These are phyloP conservation scores for Zygaena filipendulae DNA, from an alignment of 2,888 invertebrate species.

Conservation along the genomic window DNA sequence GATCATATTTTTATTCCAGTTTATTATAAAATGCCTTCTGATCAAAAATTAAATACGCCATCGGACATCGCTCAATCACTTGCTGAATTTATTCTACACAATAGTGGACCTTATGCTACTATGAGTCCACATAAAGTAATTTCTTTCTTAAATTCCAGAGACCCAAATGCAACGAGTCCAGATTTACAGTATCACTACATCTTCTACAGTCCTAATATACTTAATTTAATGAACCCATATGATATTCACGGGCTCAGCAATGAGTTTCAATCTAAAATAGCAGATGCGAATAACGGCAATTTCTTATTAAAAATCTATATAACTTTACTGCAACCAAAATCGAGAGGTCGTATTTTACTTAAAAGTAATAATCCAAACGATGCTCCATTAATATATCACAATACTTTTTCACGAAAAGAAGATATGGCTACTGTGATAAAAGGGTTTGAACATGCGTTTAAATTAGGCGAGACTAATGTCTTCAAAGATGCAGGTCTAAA, in stretches of 20 bases:
- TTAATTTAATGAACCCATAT: constrained; percentile 28
- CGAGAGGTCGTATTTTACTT: constrained; percentile 74
- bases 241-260: constrained; percentile 27
- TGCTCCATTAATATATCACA: constrained; percentile 51
- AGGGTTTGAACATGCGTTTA: too few species aligned
- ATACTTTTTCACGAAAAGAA: constrained; percentile 68
- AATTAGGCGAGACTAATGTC: constrained; percentile 28
- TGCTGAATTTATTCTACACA: constrained; percentile 50
- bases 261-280: constrained; percentile 26
- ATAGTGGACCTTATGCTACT: constrained; percentile 51
- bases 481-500: constrained; percentile 30
- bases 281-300: constrained; percentile 28
- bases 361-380: constrained; percentile 59
- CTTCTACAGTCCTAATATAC: constrained; percentile 27
- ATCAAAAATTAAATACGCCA: constrained; percentile 25
- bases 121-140: constrained; percentile 41
- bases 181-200: constrained; percentile 38
- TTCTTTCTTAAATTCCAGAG: constrained; percentile 35
- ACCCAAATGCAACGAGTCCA: constrained; percentile 29
- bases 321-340: constrained; percentile 73
- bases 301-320: constrained; percentile 55
- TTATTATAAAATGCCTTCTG: constrained; percentile 31
- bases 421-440: constrained; percentile 66
- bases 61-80: constrained; percentile 31
- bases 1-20: constrained; percentile 33